Base-by-base conservation (phyloP, 2,888 invertebrate species). In the Nephrocerus scutellatus region DNA sequence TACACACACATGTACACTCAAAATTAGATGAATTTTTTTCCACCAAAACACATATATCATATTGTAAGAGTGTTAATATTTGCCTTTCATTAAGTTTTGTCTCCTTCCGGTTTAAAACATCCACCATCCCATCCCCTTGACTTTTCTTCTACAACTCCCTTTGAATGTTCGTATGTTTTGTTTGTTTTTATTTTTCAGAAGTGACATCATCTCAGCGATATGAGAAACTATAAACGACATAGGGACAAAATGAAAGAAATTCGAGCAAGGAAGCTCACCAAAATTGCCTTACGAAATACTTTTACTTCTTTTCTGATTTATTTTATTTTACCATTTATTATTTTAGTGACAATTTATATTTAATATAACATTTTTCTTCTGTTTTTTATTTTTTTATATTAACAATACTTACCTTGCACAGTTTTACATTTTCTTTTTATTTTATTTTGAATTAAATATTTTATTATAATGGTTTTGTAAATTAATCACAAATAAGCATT, bases 151-250 rank as follows among this genome's bases (percentile, higher is more conserved):
- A n/a, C n/a, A n/a, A n/a, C n/a, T n/a, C n/a, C n/a, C n/a, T n/a
- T n/a, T n/a, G n/a, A n/a, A n/a, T n/a, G n/a, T n/a, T n/a, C n/a
- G n/a, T 39, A 30, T 30, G 32, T 36, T 56, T 56, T 57, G 55
- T 50, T 58, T 37, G 49, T 50, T 51, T 53, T 74, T 75, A 75
- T 74, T 77, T 84, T 82, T 74, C 87, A 88, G 88, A 89, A 75
- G 85, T 88, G 72, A 85, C 82, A 75, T 82, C 87, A 72, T 81
- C 83, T 73, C 84, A 84, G 77, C 87, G 87, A 74, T 89, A 88
- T 74, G 88, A 88, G 79, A 87, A 87, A 79, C 83, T 89, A 74
- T 88, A 83, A 83, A 73, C 45, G 49, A 32, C 59, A 59, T 69
- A 66, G 69, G 18, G 31, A 31, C 3, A 42, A 48, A 35, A 44